Conservation (phyloP, 2,888 invertebrate genomes). For the Stenoptilia bipunctidactyla region DNA sequence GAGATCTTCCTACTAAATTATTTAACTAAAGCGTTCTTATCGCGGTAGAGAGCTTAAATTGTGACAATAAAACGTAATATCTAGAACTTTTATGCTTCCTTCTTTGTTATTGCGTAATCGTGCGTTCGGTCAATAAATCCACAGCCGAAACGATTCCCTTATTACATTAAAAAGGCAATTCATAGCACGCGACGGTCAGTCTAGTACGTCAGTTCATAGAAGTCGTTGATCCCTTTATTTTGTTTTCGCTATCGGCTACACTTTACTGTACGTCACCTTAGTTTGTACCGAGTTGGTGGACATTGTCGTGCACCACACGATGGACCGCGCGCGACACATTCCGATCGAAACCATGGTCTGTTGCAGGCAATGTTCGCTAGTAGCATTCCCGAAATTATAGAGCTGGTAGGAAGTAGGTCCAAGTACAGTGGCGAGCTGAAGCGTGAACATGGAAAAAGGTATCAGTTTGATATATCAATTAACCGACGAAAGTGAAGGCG, state of each 20-base stretch:
- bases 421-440: constrained; percentile 99
- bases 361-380: constrained; percentile 99
- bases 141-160: no score
- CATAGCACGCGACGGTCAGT: no score
- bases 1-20: no score
- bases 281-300: constrained; percentile 57
- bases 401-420: constrained; percentile 99
- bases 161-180: no score
- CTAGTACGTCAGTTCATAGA: no score
- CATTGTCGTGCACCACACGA: constrained; percentile 70
- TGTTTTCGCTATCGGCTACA: constrained; percentile 65
- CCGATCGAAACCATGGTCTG: constrained; percentile 73
- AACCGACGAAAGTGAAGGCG: constrained; percentile 58
- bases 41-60: no score
- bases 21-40: no score
- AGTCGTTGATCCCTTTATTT: constrained; percentile 34
- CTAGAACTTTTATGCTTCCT: no score
- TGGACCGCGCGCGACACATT: constrained; percentile 47
- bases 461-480: constrained; percentile 69
- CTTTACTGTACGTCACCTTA: constrained; percentile 54
- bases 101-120: no score
- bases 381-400: constrained; percentile 99
- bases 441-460: constrained; percentile 99
- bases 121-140: no score
- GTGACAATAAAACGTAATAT: no score